Evolutionary conservation across 2,888 invertebrate species (phyloP).

Genomic region (Timandra comae): DNA sequence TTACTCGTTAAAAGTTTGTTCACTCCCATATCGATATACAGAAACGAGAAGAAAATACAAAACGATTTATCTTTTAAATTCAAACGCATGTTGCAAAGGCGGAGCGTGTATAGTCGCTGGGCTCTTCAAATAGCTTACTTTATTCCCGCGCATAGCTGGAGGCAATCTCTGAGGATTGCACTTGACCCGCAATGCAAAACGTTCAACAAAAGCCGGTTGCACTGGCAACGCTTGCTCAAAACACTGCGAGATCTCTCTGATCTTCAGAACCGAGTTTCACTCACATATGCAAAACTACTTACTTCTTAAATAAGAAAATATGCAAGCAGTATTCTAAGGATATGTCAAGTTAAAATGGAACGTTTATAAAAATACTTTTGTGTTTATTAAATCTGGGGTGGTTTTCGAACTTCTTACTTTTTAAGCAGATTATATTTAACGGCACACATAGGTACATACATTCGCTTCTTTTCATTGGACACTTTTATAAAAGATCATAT

Average conservation of each 20-base stretch:
- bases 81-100: neutral
- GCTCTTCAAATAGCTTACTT: constrained; percentile 31
- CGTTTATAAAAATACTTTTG: no score
- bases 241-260: constrained; percentile 23
- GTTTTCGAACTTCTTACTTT: no score
- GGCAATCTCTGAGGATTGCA: constrained; percentile 55
- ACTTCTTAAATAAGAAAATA: constrained; percentile 10
- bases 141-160: constrained; percentile 31
- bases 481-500: no score
- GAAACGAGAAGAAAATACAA: constrained; percentile 5
- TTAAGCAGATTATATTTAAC: no score
- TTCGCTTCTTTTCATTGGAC: no score
- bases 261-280: constrained; percentile 30
- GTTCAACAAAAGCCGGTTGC: constrained; percentile 43
- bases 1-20: constrained; percentile 19
- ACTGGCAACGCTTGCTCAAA: constrained; percentile 30
- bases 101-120: constrained; percentile 12
- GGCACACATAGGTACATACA: no score
- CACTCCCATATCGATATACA: neutral
- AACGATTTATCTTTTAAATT: constrained; percentile 1
- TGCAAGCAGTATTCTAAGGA: constrained; percentile 11
- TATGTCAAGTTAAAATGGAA: constrained; percentile 4
- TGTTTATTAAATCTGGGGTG: constrained; percentile 6
- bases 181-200: constrained; percentile 62
- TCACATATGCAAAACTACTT: constrained; percentile 18